Percentiles rank a stretch among this genome's conserved stretches.
These are phyloP conservation scores for Drosophila tani DNA, from an alignment of 1,140 invertebrate genomes.

Conservation along the genomic window DNA sequence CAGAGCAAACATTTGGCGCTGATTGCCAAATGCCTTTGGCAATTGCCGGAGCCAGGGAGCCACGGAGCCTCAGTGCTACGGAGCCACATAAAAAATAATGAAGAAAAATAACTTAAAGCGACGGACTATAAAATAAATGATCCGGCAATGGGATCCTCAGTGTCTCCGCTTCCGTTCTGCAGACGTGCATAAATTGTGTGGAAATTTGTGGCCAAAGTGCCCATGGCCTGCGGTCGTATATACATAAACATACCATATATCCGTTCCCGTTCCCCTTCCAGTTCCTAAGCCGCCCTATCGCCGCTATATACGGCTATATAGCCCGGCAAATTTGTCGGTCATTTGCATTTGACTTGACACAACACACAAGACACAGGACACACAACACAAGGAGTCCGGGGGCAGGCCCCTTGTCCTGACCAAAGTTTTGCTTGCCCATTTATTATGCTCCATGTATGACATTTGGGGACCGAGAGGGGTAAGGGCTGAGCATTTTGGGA, in stretches of 20 bases:
- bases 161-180: slow-evolving; percentile 34
- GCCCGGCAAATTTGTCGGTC: slow-evolving; percentile 63
- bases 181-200: slow-evolving; percentile 49
- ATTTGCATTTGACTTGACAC: slow-evolving; percentile 63
- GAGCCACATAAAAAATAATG: slow-evolving; percentile 76
- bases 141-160: slow-evolving; percentile 59
- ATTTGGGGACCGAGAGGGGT: slow-evolving; percentile 35
- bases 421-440: slow-evolving; percentile 68
- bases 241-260: slow-evolving; percentile 25
- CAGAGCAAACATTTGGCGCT: slow-evolving; percentile 78
- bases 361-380: slow-evolving; percentile 48
- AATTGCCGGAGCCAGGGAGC: slow-evolving; percentile 28
- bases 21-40: slow-evolving; percentile 77
- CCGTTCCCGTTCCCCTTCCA: slow-evolving; percentile 40
- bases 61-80: slow-evolving; percentile 22
- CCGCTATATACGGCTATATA: slow-evolving; percentile 19
- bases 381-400: slow-evolving; percentile 10
- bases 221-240: slow-evolving; percentile 41
- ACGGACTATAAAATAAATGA: slow-evolving; percentile 81
- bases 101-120: slow-evolving; percentile 83
- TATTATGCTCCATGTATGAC: slow-evolving; percentile 69
- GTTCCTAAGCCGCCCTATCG: slow-evolving; percentile 20
- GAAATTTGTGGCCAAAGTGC: slow-evolving; percentile 53
- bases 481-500: slow-evolving; percentile 62
- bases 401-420: slow-evolving; percentile 26